Percentiles rank a stretch among this genome's conserved stretches.
These are phyloP conservation scores for Bradypus variegatus DNA, from an alignment of 2,797 vertebrate genomes.

Conservation along the genomic window DNA sequence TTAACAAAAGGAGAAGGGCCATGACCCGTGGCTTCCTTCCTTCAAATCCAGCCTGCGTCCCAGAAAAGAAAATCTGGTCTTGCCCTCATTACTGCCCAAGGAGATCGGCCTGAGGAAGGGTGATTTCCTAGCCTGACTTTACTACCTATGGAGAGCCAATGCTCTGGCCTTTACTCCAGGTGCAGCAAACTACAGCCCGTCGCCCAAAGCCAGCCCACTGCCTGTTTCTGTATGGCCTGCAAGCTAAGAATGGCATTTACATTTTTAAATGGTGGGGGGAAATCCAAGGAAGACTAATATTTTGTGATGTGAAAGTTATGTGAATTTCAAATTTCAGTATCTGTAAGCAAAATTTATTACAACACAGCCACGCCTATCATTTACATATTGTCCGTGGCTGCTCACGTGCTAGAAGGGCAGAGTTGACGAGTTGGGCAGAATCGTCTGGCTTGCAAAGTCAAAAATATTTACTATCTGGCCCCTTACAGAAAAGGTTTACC, in stretches of 20 bases:
- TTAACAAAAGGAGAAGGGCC: too few relatives aligned
- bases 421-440: neutral
- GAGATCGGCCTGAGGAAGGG: neutral
- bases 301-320: neutral
- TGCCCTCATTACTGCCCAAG: neutral
- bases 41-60: neutral
- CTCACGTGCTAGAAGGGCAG: neutral
- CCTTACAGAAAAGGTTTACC: neutral
- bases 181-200: too few relatives aligned
- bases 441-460: neutral
- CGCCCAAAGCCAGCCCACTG: rapidly evolving
- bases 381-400: neutral
- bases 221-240: neutral
- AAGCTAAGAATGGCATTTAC: neutral
- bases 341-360: neutral
- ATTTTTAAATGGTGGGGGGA: neutral
- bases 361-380: rapidly evolving
- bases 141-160: too few relatives aligned
- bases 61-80: neutral
- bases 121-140: rapidly evolving
- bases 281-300: neutral
- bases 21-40: neutral
- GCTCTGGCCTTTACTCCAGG: too few relatives aligned
- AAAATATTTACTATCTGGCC: neutral
- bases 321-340: neutral